phyloP scores from a whole-genome alignment of 2,888 invertebrate species.

The Taphrorychus bicolor region DNA sequence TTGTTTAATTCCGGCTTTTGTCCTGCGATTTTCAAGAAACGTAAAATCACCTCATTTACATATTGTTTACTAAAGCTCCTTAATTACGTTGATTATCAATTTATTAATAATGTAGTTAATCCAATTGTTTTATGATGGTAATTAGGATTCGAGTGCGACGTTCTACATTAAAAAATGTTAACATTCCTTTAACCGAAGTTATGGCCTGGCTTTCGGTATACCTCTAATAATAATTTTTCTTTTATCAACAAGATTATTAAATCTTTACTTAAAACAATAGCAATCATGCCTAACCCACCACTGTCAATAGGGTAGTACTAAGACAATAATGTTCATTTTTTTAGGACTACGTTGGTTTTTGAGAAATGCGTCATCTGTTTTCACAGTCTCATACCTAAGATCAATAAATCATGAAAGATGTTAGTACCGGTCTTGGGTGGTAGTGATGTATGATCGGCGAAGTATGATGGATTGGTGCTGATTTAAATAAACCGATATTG shows the following conservation, averaged over 20 bases:
- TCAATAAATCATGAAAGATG: neutral
- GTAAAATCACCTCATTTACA: neutral
- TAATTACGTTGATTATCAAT: neutral
- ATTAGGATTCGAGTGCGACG: neutral
- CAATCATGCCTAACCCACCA: too few species aligned
- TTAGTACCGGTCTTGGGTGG: neutral
- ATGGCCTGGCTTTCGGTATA: too few species aligned
- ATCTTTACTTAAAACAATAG: too few species aligned
- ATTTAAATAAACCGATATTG: constrained; percentile 27
- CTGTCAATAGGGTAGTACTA: too few species aligned
- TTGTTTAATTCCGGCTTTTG: constrained; percentile 7
- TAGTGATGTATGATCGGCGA: constrained; percentile 23
- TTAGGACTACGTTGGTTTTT: too few species aligned
- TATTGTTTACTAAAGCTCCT: neutral
- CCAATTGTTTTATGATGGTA: neutral
- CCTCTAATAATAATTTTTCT: too few species aligned
- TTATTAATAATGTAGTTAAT: neutral
- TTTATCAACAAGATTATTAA: too few species aligned
- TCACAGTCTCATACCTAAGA: too few species aligned
- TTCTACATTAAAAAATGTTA: neutral
- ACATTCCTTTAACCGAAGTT: too few species aligned
- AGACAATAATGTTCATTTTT: too few species aligned
- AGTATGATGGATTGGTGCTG: constrained; percentile 29
- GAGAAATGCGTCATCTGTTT: too few species aligned
- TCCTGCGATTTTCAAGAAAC: neutral